Evolutionary conservation across 2,797 vertebrate genomes (phyloP), one percentile per base, ranked within the genome.

Genomic region (Corythornis leucogaster): DNA sequence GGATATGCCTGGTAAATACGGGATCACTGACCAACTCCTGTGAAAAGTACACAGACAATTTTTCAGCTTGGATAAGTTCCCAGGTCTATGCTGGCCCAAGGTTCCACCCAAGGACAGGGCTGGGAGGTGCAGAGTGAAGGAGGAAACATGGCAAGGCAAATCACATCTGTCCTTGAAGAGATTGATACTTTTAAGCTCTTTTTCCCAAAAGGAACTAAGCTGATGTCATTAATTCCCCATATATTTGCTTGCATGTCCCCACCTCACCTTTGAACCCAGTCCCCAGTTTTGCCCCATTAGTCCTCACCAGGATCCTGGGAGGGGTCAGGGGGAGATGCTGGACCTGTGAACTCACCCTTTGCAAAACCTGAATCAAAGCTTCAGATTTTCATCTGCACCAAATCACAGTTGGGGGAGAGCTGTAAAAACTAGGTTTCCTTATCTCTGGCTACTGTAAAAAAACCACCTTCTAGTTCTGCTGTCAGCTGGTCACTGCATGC

Each of bases 241-340:
- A 5, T 5, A 4, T 77, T 77, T 1, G 1, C n/a, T n/a, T 20
- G 22, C 61, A 40, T 0, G 0, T 21, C 31, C 12, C 45, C 62
- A 48, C 50, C 38, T 40, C 38, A 43, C 50, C 51, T 79, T 40
- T 50, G 81, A 89, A 66, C 9, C 15, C 6, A 7, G 63, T n/a
- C 67, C 71, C 75, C 71, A 45, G 68, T 80, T 93, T 79, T 8
- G 1, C 21, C 30, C 33, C 0, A 0, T 88, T 26, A 79, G 45
- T 68, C 50, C 58, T 85, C 69, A 53, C 21, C 76, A 63, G 48
- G 43, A 40, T 24, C 74, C 80, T 63, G 2, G 2, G 0, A 4
- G 73, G 66, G 50, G 20, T 0, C 14, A 0, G 28, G 7, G 22
- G 46, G 33, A 84, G 31, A 50, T 1, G 1, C 11, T 0, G 0